These are phyloP conservation scores for Orthonyx spaldingii DNA, from an alignment of 2,113 vertebrate genomes.

Conservation along the genomic window DNA sequence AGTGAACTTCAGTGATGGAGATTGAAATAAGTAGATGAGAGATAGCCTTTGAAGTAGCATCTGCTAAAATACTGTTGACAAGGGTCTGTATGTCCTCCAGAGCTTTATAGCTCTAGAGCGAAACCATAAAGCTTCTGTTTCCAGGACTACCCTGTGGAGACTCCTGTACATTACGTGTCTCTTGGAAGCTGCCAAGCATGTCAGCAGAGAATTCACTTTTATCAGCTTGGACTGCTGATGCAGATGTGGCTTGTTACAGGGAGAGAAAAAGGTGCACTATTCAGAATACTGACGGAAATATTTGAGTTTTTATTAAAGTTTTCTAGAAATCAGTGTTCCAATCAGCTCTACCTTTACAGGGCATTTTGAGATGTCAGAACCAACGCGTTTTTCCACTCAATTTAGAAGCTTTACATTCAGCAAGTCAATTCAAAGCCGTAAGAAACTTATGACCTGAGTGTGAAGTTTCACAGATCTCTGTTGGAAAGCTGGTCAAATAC, in stretches of 20 bases:
- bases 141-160: not conserved
- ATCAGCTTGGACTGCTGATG: not conserved
- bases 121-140: not conserved
- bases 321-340: not conserved
- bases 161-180: fast-evolving
- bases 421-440: not conserved
- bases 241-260: not conserved
- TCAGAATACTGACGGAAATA: not conserved
- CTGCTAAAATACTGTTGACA: not conserved
- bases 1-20: not conserved
- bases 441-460: not conserved
- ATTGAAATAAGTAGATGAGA: not conserved
- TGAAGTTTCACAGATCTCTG: not conserved
- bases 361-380: not conserved
- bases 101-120: not conserved
- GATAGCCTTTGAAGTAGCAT: not conserved
- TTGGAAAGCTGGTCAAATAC: not conserved
- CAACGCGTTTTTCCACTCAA: not conserved
- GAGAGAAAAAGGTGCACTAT: not conserved
- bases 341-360: not conserved
- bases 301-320: not conserved
- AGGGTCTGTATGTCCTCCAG: not conserved
- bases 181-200: not conserved
- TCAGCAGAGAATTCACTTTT: not conserved
- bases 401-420: not conserved